Conservation (phyloP, 1,140 invertebrate species). For the Trichomalopsis sarcophagae region DNA sequence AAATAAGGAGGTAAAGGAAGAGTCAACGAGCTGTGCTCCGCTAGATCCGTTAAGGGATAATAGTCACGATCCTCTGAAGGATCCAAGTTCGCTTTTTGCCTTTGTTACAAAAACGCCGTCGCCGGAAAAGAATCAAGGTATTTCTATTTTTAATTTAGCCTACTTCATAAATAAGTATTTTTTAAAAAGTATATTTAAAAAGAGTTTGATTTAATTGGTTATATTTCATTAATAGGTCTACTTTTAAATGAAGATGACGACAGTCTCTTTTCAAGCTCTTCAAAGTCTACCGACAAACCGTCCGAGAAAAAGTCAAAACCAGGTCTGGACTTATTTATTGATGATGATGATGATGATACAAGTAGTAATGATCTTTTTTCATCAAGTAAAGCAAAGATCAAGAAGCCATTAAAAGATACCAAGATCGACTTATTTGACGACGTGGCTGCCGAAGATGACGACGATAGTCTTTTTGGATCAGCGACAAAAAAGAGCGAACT, state of each 20-base stretch:
- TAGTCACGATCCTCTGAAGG: slow-evolving; percentile 68
- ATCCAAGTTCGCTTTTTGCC: slow-evolving; percentile 71
- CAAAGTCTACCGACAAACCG: slow-evolving; percentile 48
- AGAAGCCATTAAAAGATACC: slow-evolving; percentile 61
- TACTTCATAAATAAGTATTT: background rate
- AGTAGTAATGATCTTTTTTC: slow-evolving; percentile 65
- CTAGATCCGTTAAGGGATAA: slow-evolving; percentile 67
- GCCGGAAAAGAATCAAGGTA: slow-evolving; percentile 66
- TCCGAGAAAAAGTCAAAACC: slow-evolving; percentile 43
- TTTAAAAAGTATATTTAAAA: background rate
- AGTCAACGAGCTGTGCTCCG: slow-evolving; percentile 43
- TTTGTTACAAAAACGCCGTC: slow-evolving; percentile 73
- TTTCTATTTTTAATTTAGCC: slow-evolving; percentile 39
- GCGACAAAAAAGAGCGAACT: slow-evolving; percentile 40
- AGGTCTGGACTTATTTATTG: slow-evolving; percentile 61
- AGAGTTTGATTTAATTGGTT: background rate
- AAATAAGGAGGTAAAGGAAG: slow-evolving; percentile 18
- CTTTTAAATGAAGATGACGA: slow-evolving; percentile 65
- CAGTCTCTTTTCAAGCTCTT: slow-evolving; percentile 62
- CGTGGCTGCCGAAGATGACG: slow-evolving; percentile 60
- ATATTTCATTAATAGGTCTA: slow-evolving; percentile 32
- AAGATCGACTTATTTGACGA: slow-evolving; percentile 66
- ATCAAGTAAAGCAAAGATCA: slow-evolving; percentile 56
- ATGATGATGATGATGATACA: slow-evolving; percentile 61
- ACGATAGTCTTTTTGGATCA: slow-evolving; percentile 63